Base-by-base conservation (phyloP, 2,797 vertebrate genomes). In the Ispidina picta region DNA sequence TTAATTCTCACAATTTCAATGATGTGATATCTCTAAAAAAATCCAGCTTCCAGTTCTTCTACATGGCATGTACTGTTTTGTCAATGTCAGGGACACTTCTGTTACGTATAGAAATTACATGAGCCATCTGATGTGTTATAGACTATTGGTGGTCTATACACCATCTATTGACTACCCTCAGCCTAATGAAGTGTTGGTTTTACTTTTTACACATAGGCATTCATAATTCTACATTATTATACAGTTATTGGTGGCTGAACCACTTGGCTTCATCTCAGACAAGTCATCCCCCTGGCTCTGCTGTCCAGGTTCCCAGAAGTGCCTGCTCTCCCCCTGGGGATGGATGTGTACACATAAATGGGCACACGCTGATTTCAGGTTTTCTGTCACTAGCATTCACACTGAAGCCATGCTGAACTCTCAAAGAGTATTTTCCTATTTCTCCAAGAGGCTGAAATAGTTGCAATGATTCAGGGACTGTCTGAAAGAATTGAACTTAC, bases 141-240 rank as follows among this genome's bases (percentile, higher is more conserved):
- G 70, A 70, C 63, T 89, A 56, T 26, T 86, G 88, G 66, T 72
- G 85, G 56, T 91, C 80, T 88, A 25, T 66, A 55, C 0, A 0
- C 86, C 94, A 95, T 95, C 94, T 94, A 88, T 78, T 89, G 80
- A 69, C 76, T 86, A 86, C 72, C 73, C 82, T 93, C 65, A 83
- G 55, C 31, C 48, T 91, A 72, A 89, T 35, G 8, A 92, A 81
- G 83, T 72, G 80, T 48, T 75, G 15, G 1, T 8, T 88, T 87
- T 72, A 55, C 44, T 66, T 52, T 83, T 92, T 91, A 73, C 37
- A 28, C 66, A 88, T 44, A 33, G 33, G 41, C 31, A 73, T 2
- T n/a, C 37, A 5, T 68, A 85, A 83, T 85, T 85, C 54, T 86
- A 62, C 15, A 3, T 66, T 79, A 49, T 41, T 73, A 56, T 73